These are phyloP conservation scores for Chamaedrilus cognettii DNA, from an alignment of 2,888 invertebrate species.

Conservation along the genomic window DNA sequence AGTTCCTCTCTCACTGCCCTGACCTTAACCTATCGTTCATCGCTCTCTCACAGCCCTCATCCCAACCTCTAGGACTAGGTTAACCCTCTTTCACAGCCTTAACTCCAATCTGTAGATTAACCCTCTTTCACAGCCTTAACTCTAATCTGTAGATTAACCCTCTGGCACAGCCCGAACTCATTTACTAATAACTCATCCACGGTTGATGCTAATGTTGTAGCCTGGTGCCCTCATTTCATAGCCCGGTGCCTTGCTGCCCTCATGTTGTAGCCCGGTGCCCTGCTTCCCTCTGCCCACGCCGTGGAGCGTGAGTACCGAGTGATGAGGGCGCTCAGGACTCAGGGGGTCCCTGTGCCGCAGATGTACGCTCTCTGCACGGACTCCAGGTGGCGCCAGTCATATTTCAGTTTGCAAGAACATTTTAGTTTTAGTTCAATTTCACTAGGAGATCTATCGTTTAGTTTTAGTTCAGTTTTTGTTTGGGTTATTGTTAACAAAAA, in stretches of 20 bases:
- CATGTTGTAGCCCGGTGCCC: conserved; percentile 57
- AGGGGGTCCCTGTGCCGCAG: conserved; percentile 59
- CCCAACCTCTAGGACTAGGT: too few relatives aligned
- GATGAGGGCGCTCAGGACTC: conserved; percentile 54
- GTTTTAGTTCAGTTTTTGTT: too few relatives aligned
- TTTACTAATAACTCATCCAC: not conserved
- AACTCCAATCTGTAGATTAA: too few relatives aligned
- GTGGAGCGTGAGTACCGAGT: conserved; percentile 60
- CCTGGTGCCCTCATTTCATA: not conserved
- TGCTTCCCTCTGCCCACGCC: conserved; percentile 61
- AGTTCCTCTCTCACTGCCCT: conserved; percentile 31
- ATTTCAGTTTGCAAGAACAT: too few relatives aligned
- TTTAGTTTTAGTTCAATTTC: conserved; percentile 43
- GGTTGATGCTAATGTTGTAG: not conserved
- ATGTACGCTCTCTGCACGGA: conserved; percentile 54
- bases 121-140: too few relatives aligned
- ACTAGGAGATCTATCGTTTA: conserved; percentile 44
- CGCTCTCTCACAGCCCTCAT: too few relatives aligned
- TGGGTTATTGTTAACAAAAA: too few relatives aligned
- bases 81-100: too few relatives aligned
- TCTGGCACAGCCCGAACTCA: too few relatives aligned
- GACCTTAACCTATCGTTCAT: too few relatives aligned
- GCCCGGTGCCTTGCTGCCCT: not conserved
- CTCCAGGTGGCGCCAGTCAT: too few relatives aligned
- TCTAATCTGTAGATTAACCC: too few relatives aligned